Percentiles rank a stretch among this genome's conserved stretches.
These are phyloP conservation scores for Hylomyscus alleni DNA, from an alignment of 2,797 vertebrate species.

Conservation along the genomic window DNA sequence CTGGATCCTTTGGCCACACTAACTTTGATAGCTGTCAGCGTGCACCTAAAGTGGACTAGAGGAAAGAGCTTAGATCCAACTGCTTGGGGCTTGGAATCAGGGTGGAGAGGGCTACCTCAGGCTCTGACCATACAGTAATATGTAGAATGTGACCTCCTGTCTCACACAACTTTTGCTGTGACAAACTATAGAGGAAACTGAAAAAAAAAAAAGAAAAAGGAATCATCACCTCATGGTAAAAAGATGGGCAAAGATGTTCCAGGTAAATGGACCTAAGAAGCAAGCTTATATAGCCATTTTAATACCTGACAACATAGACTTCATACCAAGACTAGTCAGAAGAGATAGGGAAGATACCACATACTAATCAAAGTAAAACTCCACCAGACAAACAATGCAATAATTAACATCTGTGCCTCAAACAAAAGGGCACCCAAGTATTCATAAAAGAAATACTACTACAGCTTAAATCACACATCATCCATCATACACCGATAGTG, in stretches of 20 bases:
- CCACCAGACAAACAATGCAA: background rate
- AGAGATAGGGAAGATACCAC: background rate
- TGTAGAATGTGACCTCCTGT: no score
- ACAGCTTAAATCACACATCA: background rate
- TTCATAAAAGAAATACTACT: background rate
- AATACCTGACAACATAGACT: background rate
- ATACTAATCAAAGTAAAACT: background rate
- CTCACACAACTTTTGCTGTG: no score
- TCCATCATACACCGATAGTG: background rate
- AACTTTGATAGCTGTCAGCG: no score
- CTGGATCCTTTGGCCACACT: no score
- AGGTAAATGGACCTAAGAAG: background rate
- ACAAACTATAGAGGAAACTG: no score
- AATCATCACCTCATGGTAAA: background rate
- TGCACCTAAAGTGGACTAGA: no score
- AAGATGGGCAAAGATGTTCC: background rate
- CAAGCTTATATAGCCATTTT: background rate
- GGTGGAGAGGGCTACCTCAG: no score
- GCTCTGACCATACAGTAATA: no score
- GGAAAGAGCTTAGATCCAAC: no score
- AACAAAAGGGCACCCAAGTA: background rate
- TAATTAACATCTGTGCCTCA: background rate
- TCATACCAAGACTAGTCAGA: background rate
- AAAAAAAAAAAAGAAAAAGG: no score
- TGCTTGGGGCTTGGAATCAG: no score